Base-by-base conservation (phyloP, 2,888 invertebrate genomes). In the Dryobota labecula region DNA sequence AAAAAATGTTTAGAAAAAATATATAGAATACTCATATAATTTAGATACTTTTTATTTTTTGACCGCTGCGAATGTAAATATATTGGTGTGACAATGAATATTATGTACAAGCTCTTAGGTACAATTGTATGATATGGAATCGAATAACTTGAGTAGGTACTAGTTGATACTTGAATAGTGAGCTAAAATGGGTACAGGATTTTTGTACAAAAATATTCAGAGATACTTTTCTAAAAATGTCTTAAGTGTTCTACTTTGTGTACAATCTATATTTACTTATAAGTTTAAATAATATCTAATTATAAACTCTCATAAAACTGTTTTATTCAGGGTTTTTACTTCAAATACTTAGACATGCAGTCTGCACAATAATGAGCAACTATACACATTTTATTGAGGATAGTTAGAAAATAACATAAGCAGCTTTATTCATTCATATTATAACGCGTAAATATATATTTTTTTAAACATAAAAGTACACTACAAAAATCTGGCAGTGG, bases 121-220 rank as follows among this genome's bases (percentile, higher is more conserved):
- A 93, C 92, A 90, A 88, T 86, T 86, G 87, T 90, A 93, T 95
- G 95, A 95, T 95, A 95, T 95, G 95, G 90, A 93, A 90, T 89
- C 83, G 90, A 89, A 84, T 88, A 90, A 89, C 82, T 88, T 84
- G 81, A 84, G 78, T 89, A 94, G 89, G 91, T 93, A 92, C 92
- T 89, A 90, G 81, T 84, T 88, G 91, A 92, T 93, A 93, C 87
- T 90, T 88, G 87, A 86, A 74, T 76, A 89, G 86, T 82, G 81
- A 86, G 84, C 83, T 88, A 87, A 89, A 88, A 87, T 83, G 88
- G 85, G 82, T 84, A 90, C 88, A 88, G 88, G 87, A 87, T 80
- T 85, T 92, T 92, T 92, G 90, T 93, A 93, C 94, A 94, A 94
- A 94, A 94, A 94, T 94, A 94, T 92, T 92, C 90, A 87, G 89